Conservation (phyloP, 2,797 vertebrate genomes). For the Muraenolepis orangiensis region DNA sequence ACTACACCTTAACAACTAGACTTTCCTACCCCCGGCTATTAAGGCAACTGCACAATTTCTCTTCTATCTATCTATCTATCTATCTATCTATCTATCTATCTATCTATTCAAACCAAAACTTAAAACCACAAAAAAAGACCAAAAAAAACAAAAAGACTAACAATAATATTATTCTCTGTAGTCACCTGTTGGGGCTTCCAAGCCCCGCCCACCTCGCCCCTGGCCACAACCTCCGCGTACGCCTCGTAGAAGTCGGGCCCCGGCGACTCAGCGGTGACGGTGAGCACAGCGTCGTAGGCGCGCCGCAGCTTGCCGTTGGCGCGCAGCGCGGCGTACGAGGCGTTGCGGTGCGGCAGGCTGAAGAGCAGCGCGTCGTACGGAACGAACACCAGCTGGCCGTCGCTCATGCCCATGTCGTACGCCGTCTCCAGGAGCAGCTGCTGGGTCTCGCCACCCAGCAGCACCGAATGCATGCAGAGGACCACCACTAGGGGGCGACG, state of each 20-base stretch:
- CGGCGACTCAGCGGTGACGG: constrained; percentile 74
- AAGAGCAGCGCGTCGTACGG: constrained; percentile 81
- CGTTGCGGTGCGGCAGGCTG: constrained; percentile 74
- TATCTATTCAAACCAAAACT: too few species aligned
- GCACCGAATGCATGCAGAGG: constrained; percentile 82
- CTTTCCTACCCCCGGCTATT: too few species aligned
- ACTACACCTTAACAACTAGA: too few species aligned
- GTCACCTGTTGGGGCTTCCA: constrained; percentile 67
- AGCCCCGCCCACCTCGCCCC: constrained; percentile 63
- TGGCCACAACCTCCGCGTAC: constrained; percentile 70
- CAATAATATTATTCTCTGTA: background rate
- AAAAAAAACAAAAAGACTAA: too few species aligned
- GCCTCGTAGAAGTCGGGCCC: constrained; percentile 69
- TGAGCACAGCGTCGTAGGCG: constrained; percentile 79
- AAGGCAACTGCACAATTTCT: too few species aligned
- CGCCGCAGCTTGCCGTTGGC: constrained; percentile 69
- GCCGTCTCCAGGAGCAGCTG: constrained; percentile 74
- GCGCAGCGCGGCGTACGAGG: constrained; percentile 60
- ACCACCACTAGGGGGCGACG: constrained; percentile 66
- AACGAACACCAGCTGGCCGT: constrained; percentile 76
- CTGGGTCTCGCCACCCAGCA: constrained; percentile 74
- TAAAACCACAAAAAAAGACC: too few species aligned
- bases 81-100: too few species aligned
- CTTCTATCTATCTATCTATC: too few species aligned
- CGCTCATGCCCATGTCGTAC: constrained; percentile 75